Base-by-base conservation (phyloP, 2,888 invertebrate genomes). In the Eupithecia centaureata region DNA sequence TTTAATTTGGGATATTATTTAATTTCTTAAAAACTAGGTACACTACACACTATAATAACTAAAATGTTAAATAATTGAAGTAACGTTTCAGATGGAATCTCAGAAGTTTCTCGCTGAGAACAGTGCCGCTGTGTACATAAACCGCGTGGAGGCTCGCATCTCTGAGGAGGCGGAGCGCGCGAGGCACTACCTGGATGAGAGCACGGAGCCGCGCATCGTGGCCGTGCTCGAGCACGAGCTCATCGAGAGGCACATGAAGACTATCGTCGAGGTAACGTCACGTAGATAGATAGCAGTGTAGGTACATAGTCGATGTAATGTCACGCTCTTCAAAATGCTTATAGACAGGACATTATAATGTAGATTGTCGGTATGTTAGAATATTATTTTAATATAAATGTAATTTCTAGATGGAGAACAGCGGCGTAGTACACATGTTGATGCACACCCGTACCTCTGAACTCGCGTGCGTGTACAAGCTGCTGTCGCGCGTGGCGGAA, bases 181-280 rank as follows among this genome's bases (percentile, higher is more conserved):
- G 58, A 98, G 98, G 71, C 98, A 99, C 88, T 99, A 99, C 94
- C 94, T 99, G 69, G 99, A 99, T 92, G 98, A 98, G 90, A 97
- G 97, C 75, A 99, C 99, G 18, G 99, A 99, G 91, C 96, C 97
- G 65, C 96, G 98, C 75, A 98, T 99, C 82, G 98, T 99, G 10
- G 96, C 97, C 88, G 99, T 99, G 65, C 97, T 99, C 61, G 99
- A 99, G 92, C 97, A 98, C 86, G 99, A 99, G 90, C 95, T 99
- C 74, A 99, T 99, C 81, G 98, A 98, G 90, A 97, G 98, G 79
- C 99, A 99, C 92, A 99, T 99, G 99, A 97, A 98, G 89, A 99
- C 93, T 70, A 92, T 93, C 64, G 92, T 92, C 30, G 92, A 92
- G 88, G 92, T 92, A 72, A 63, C n/a, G n/a, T n/a, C n/a, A n/a